These are phyloP conservation scores for Sander vitreus DNA, from an alignment of 2,113 vertebrate species.

Conservation along the genomic window DNA sequence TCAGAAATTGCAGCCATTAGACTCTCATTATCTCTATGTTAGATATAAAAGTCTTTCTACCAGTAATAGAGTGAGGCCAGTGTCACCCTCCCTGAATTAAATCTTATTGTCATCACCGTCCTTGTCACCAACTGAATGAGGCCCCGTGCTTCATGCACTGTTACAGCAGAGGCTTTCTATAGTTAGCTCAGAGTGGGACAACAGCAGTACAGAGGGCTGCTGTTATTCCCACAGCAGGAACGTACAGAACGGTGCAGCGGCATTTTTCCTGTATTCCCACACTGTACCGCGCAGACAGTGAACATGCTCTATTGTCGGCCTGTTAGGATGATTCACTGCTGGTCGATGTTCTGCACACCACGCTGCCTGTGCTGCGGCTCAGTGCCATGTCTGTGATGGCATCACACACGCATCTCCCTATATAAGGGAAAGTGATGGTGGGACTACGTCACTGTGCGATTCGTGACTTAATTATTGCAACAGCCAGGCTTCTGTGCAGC, in stretches of 20 bases:
- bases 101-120: slow-evolving; percentile 28
- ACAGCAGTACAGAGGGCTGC: slow-evolving; percentile 31
- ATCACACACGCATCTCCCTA: slow-evolving; percentile 34
- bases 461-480: slow-evolving; percentile 52
- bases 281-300: slow-evolving; percentile 3
- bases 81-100: slow-evolving; percentile 3
- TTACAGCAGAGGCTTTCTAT: slow-evolving; percentile 45
- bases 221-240: slow-evolving; percentile 54
- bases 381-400: slow-evolving; percentile 26
- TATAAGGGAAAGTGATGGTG: slow-evolving; percentile 44
- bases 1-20: neutral
- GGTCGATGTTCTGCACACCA: slow-evolving; percentile 24
- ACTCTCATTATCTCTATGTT: neutral
- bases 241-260: slow-evolving; percentile 1
- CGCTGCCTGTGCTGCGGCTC: slow-evolving; percentile 15
- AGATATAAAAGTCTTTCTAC: neutral
- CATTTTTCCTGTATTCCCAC: slow-evolving; percentile 23
- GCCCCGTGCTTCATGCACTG: neutral
- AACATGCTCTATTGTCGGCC: slow-evolving; percentile 36
- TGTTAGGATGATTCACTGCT: slow-evolving; percentile 55
- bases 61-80: neutral
- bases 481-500: slow-evolving; percentile 38
- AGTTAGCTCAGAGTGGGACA: slow-evolving; percentile 44
- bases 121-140: slow-evolving; percentile 24
- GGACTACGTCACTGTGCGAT: slow-evolving; percentile 23